Base-by-base conservation (phyloP, 2,113 vertebrate species). In the Carlito syrichta region DNA sequence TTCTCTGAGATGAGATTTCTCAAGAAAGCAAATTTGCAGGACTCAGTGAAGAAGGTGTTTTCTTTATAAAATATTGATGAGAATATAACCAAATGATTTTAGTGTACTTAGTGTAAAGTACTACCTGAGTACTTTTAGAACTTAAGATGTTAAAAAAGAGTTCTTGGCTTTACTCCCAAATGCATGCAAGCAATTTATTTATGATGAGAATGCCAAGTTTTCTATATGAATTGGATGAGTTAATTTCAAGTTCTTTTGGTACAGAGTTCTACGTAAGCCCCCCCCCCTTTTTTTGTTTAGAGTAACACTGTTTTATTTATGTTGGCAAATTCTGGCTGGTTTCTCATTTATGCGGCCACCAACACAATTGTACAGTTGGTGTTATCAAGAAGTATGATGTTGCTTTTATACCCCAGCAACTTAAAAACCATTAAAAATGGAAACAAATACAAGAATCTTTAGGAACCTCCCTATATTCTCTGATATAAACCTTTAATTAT, bases 221-320 rank as follows among this genome's bases (percentile, higher is more conserved):
- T 94, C 62, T 12, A 54, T 93, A 62, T 92, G 69, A 94, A 79
- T 60, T 95, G 43, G 38, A 50, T 84, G 35, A 95, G 86, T 96
- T 89, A 89, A 96, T 96, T 97, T 97, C 68, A 77, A 40, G 45
- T 89, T 92, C 11, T 82, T 13, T 77, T 69, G 25, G 20, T 94
- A 84, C 40, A 92, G 54, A 95, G 32, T 92, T 97, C 56, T 93
- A 35, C 30, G 86, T 96, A 62, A 35, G 48, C 19, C 23, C 11
- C 2, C 76, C 19, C 23, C 11, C 2, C 76, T 69, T 94, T 76
- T 86, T 81, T 16, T 22, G 74, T 91, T 89, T 86, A 86, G 68
- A 45, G 17, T 86, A 78, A 68, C 52, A 38, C 40, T 85, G 5
- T 95, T 96, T 97, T 82, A 74, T 88, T 71, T 91, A 56, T 63